phyloP scores from a whole-genome alignment of 23 tunicate genomes.

The Diplosoma virens region DNA sequence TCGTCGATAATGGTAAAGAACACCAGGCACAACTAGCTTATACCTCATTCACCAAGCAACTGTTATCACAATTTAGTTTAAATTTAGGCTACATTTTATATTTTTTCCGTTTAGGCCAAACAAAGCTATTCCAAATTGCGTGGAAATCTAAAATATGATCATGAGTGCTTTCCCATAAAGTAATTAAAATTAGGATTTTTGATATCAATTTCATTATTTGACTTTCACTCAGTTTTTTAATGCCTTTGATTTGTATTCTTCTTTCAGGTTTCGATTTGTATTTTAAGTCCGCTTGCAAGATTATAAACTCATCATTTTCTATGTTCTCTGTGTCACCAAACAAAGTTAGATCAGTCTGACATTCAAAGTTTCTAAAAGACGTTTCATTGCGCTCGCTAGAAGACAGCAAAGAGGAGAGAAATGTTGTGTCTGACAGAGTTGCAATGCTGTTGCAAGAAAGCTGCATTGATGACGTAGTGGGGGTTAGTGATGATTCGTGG shows the following conservation, averaged over 20 bases:
- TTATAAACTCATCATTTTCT: not conserved
- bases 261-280: not conserved
- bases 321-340: not conserved
- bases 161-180: not conserved
- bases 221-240: too few relatives aligned
- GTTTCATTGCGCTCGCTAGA: not conserved
- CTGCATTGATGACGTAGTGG: not conserved
- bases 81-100: not conserved
- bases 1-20: not conserved
- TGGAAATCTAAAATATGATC: not conserved
- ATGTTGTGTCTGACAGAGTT: not conserved
- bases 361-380: not conserved
- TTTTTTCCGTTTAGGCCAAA: not conserved
- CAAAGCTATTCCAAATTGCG: not conserved
- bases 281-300: not conserved
- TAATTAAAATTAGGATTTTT: not conserved
- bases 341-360: slow-evolving; percentile 13
- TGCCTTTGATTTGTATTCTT: not conserved
- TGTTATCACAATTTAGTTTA: not conserved
- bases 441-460: not conserved
- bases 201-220: not conserved
- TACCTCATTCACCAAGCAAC: not conserved
- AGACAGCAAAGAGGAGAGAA: not conserved
- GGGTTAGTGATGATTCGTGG: not conserved
- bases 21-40: not conserved